Evolutionary conservation across 1,140 invertebrate species (phyloP), one percentile per base, ranked within the genome.

Genomic region (Dreissena polymorpha): DNA sequence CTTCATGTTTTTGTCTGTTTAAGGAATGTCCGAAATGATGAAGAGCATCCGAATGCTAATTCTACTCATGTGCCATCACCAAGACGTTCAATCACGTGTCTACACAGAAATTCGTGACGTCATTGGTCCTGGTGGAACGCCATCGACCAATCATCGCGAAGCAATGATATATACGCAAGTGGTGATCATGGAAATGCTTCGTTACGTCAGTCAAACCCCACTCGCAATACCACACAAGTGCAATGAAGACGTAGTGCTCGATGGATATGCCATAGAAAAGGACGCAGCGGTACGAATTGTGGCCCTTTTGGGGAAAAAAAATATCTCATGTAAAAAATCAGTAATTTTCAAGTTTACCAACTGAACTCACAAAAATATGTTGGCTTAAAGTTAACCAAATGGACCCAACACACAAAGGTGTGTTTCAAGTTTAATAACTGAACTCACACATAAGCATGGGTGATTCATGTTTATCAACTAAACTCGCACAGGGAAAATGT

Each of bases 41-140:
- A 83, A 83, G 71, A 77, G 73, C 27, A 60, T 76, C 51, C 64
- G 81, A 64, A 76, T 76, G 97, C 96, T 97, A 86, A 92, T 86
- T 39, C 72, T 86, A 5, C 23, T 81, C 0, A 67, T 86, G 72
- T 64, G 77, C 23, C 77, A 86, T 68, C 75, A 91, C 95, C 92
- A 90, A 14, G 85, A 92, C 25, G 85, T 91, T 1, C 93, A 93
- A 21, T 70, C 76, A 67, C 63, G 67, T 29, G 73, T 89, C 25
- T 82, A 85, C 27, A 53, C 75, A 53, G 88, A 90, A 77, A 82
- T 90, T 14, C 76, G 88, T 67, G 64, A 57, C 53, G 79, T 86
- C 60, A 63, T 89, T 18, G 86, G 86, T 25, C 94, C 95, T 3
- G 27, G 39, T 23, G 16, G 67, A 23, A 25, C 23, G 21, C 60